phyloP scores from a whole-genome alignment of 2,888 invertebrate species.

The Lithophane ornitopus region DNA sequence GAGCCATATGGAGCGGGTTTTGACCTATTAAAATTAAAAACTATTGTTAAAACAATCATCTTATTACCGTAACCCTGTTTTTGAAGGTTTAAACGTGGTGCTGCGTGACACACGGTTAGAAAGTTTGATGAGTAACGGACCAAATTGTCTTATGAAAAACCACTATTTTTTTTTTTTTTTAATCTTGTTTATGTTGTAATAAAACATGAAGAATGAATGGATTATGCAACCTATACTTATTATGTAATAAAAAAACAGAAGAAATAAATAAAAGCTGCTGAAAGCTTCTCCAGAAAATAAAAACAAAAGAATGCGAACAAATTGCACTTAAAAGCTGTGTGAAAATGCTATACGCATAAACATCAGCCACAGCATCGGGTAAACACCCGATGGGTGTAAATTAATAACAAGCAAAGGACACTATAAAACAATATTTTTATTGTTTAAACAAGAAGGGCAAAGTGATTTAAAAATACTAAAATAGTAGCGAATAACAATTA shows the following conservation, averaged over 20 bases:
- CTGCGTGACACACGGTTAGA: constrained; percentile 60
- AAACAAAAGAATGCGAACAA: not conserved
- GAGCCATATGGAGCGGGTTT: constrained; percentile 60
- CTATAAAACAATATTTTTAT: not conserved
- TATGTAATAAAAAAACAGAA: not conserved
- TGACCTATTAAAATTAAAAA: constrained; percentile 64
- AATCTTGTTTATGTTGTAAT: too few species aligned
- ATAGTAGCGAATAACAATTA: not conserved
- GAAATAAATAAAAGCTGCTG: not conserved
- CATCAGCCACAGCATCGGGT: too few species aligned
- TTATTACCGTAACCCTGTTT: constrained; percentile 71
- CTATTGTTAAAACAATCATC: constrained; percentile 74
- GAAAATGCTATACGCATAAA: not conserved
- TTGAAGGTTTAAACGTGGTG: constrained; percentile 64
- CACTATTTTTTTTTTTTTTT: too few species aligned
- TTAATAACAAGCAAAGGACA: not conserved
- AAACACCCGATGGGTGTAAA: constrained; percentile 4
- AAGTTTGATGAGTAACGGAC: constrained; percentile 7
- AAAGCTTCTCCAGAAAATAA: not conserved
- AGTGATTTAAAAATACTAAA: constrained; percentile 14
- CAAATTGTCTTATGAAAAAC: not conserved
- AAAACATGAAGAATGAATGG: not conserved
- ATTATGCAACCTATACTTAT: not conserved
- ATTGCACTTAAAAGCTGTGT: not conserved
- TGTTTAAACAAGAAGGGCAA: not conserved